These are phyloP conservation scores for Syrmaticus mikado DNA, from an alignment of 2,113 vertebrate genomes.

Conservation along the genomic window DNA sequence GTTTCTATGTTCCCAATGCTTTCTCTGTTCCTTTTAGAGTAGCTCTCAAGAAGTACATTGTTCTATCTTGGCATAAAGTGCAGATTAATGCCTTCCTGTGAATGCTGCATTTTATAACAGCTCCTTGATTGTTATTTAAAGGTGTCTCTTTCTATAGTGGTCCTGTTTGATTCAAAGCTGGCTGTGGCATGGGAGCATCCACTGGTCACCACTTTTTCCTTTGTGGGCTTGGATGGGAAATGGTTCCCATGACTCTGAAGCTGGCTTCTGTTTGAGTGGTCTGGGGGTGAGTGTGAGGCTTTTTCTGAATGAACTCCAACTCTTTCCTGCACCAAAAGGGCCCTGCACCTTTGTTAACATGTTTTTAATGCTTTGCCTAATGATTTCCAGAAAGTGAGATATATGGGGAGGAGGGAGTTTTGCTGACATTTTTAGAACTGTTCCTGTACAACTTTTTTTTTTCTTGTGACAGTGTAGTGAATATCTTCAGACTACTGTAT, in stretches of 20 bases:
- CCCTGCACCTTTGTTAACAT: constrained; percentile 33
- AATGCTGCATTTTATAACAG: constrained; percentile 69
- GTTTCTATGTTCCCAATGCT: constrained; percentile 55
- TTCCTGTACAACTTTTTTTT: not conserved
- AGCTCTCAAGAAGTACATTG: constrained; percentile 74
- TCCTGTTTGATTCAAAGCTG: constrained; percentile 71
- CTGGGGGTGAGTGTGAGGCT: not conserved
- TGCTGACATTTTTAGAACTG: not conserved
- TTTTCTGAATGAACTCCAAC: constrained; percentile 58
- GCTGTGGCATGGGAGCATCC: constrained; percentile 2
- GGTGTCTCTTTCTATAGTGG: constrained; percentile 61
- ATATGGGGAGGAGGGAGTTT: not conserved
- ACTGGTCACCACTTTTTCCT: constrained; percentile 32
- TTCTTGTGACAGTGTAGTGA: not conserved
- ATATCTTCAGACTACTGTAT: not conserved
- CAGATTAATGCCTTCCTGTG: constrained; percentile 73
- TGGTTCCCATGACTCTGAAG: constrained; percentile 70
- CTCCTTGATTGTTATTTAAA: constrained; percentile 57
- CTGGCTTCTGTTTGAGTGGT: constrained; percentile 2
- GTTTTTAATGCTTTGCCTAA: not conserved
- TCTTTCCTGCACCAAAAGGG: constrained; percentile 21
- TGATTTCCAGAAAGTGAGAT: constrained; percentile 35
- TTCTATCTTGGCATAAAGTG: constrained; percentile 65
- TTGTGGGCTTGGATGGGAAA: not conserved
- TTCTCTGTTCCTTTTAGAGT: constrained; percentile 54